Base-by-base conservation (phyloP, 2,113 vertebrate species). In the Mobula hypostoma region DNA sequence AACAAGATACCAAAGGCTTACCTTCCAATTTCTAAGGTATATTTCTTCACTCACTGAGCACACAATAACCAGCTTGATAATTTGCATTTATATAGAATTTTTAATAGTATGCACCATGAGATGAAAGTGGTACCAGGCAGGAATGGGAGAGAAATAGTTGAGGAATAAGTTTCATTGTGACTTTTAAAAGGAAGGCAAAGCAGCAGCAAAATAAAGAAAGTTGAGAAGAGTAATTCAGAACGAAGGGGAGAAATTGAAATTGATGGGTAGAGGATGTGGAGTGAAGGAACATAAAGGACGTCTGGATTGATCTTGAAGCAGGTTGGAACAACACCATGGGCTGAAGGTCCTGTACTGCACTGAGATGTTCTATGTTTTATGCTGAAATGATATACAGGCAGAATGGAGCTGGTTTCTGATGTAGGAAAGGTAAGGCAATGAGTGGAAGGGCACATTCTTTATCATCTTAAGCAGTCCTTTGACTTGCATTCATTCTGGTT, bases 1-100 rank as follows among this genome's bases (percentile, higher is more conserved):
- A 90, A 95, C 94, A 83, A 82, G 17, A 83, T 48, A 82, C 14
- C 2, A 40, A 36, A 56, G 80, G 36, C 32, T 77, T 77, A 77
- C 76, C 76, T 77, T 77, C 76, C 76, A 77, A n/a, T 77, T 77
- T 77, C 76, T n/a, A 77, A 77, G 76, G 27, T 7, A 77, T 12
- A 77, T 77, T 12, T 77, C 76, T 77, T n/a, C 76, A 77, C 29
- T n/a, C 76, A 77, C 76, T 77, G 27, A 77, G 76, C 76, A 77
- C 76, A 77, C 76, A 77, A 77, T 77, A 77, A 77, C 76, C 76
- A 77, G 29, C n/a, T 77, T 77, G 29, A n/a, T n/a, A 77, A 77
- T 77, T 77, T 77, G 76, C 76, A 77, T 77, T 77, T 77, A 77
- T 77, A 77, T 77, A 77, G 76, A 29, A n/a, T 77, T n/a, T n/a